Evolutionary conservation across 30 jellyfish, hydroid and myxozoan genomes (phyloP).

Genomic region (Rhopilema esculentum): DNA sequence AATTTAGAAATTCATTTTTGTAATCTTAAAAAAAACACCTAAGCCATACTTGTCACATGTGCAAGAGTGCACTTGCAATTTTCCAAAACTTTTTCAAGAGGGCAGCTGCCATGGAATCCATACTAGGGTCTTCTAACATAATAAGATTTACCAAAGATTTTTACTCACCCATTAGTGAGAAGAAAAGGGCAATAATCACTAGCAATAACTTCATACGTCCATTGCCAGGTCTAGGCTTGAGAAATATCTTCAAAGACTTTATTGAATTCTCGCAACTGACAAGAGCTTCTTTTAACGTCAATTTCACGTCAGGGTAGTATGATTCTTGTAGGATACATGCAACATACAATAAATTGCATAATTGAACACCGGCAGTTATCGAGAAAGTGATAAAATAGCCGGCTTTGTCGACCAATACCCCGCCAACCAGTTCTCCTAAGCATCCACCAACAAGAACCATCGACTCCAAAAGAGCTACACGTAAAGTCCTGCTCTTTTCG

Average conservation of each 20-base stretch:
- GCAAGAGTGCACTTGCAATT: no score
- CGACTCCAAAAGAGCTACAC: constrained; percentile 80
- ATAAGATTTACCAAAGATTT: no score
- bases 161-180: constrained; percentile 54
- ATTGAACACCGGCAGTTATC: constrained; percentile 53
- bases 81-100: no score
- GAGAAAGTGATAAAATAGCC: constrained; percentile 76
- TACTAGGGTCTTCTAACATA: no score
- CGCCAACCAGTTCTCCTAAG: constrained; percentile 79
- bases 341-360: constrained; percentile 54
- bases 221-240: constrained; percentile 43
- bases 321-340: constrained; percentile 72
- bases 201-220: constrained; percentile 40
- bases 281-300: constrained; percentile 10
- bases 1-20: no score
- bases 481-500: constrained; percentile 72
- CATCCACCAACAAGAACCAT: constrained; percentile 81
- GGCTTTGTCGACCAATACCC: constrained; percentile 69
- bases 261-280: constrained; percentile 4
- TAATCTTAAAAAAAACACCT: no score
- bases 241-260: constrained; percentile 38
- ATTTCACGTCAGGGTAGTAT: constrained; percentile 36
- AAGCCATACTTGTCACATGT: no score
- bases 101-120: no score
- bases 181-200: constrained; percentile 58